phyloP scores from a whole-genome alignment of 2,797 vertebrate species.

The Loris lydekkerianus region DNA sequence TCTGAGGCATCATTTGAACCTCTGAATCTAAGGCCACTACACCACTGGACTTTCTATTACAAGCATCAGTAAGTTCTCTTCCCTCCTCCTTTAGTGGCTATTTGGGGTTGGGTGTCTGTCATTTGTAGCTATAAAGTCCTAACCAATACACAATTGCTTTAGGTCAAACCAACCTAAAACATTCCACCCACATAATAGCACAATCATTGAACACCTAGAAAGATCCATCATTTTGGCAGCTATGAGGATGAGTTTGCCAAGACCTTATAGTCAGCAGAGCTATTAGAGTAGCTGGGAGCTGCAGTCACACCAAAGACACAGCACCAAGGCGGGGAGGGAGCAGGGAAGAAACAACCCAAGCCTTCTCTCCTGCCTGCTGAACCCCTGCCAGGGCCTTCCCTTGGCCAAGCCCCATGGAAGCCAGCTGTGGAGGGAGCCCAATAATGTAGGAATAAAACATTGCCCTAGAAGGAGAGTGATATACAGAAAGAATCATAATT shows the following conservation, averaged over 20 bases:
- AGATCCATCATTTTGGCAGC: background rate
- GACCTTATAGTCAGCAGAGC: background rate
- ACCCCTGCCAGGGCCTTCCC: background rate
- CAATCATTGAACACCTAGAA: background rate
- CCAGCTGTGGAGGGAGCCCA: background rate
- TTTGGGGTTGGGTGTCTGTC: background rate
- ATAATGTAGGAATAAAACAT: background rate
- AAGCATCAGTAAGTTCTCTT: background rate
- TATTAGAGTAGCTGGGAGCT: background rate
- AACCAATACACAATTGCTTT: background rate
- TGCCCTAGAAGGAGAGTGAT: background rate
- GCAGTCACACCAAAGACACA: background rate
- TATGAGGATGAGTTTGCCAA: background rate
- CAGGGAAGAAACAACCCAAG: background rate
- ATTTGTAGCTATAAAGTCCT: background rate
- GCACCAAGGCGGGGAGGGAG: background rate
- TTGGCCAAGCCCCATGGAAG: conserved; percentile 2
- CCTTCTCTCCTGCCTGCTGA: background rate
- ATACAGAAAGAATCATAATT: background rate
- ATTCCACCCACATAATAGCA: background rate
- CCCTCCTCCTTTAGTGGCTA: background rate
- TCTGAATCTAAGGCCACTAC: background rate
- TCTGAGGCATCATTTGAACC: background rate
- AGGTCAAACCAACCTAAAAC: background rate
- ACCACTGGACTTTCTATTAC: background rate